phyloP scores from a whole-genome alignment of 2,888 invertebrate genomes.

The Luperina testacea region DNA sequence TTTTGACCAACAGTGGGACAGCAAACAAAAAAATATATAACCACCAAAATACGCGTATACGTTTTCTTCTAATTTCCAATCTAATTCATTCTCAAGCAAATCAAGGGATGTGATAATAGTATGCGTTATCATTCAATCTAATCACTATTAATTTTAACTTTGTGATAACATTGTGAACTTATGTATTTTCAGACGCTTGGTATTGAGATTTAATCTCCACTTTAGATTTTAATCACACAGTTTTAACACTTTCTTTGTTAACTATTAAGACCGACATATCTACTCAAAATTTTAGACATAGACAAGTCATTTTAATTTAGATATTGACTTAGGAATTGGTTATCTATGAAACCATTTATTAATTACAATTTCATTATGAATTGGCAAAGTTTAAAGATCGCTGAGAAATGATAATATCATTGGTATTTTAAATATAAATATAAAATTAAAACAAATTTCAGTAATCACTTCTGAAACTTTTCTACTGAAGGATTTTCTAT shows the following conservation, averaged over 20 bases:
- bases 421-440: neutral
- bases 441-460: neutral
- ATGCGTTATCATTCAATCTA: constrained; percentile 37
- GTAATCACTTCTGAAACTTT: neutral
- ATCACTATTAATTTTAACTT: constrained; percentile 41
- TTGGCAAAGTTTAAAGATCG: neutral
- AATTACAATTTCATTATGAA: neutral
- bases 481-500: neutral
- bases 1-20: neutral
- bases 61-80: constrained; percentile 4
- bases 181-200: constrained; percentile 13
- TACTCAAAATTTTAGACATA: neutral
- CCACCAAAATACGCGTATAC: neutral
- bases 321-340: neutral
- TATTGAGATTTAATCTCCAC: constrained; percentile 39
- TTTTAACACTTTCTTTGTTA: constrained; percentile 30
- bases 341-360: neutral
- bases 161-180: constrained; percentile 53
- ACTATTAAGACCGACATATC: neutral
- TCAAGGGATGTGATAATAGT: neutral
- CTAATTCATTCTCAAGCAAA: constrained; percentile 11
- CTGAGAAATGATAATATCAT: neutral
- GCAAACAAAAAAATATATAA: neutral
- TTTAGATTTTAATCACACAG: constrained; percentile 39
- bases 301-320: neutral